Evolutionary conservation across 2,888 invertebrate species (phyloP), one percentile per base, ranked within the genome.

Genomic region (Synergus gifuensis): DNA sequence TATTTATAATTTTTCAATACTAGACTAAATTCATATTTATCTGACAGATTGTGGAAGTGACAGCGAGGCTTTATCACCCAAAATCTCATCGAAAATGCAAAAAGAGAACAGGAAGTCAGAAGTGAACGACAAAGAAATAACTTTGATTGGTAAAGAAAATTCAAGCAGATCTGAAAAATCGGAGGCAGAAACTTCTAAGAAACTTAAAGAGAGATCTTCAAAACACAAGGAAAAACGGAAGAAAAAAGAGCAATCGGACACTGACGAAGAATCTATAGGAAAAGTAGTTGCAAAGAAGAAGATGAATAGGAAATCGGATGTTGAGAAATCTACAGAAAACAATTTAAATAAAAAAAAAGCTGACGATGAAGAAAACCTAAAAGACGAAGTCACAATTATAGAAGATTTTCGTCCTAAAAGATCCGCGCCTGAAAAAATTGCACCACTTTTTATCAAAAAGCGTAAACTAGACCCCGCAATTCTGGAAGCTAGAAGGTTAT

Each of bases 391-490:
- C 11, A 77, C 73, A 67, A 73, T 82, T 4, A 28, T 82, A 5
- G 84, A 87, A 62, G 69, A 79, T 63, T 84, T 80, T 79, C 63
- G 79, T 11, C 66, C 78, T 28, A 90, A 90, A 79, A 83, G 83
- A 64, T 84, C 87, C 44, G 85, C 88, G 2, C 80, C 85, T 5
- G 88, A 88, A 85, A 92, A 91, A 83, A 89, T 92, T 18, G 96
- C 96, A 1, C 96, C 97, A n/a, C 93, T 97, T 67, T 97, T 97
- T 91, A 88, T 93, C 0, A 94, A 93, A 81, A 90, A 91, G 64
- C 93, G 93, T 9, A 94, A 94, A 88, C 88, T 93, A 18, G 95
- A 95, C 92, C 93, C 94, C 18, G 93, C 92, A 77, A 92, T 93
- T 63, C 80, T 94, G 66, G 94, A 95, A 89, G 96, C 96, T 7